Evolutionary conservation across 2,888 invertebrate species (phyloP).

Genomic region (Stenoptilia bipunctidactyla): DNA sequence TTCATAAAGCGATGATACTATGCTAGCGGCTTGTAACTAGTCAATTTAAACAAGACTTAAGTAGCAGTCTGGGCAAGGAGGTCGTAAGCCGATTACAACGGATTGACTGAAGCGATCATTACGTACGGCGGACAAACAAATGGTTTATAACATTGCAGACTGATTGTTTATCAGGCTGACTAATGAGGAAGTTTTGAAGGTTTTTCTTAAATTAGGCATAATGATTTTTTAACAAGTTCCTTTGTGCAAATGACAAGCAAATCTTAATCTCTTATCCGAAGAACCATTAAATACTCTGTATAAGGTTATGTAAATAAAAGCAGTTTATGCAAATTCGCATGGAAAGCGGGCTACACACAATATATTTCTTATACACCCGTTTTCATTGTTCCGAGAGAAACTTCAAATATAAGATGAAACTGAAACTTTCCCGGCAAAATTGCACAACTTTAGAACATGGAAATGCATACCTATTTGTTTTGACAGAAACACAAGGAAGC

Average conservation of each 20-base stretch:
- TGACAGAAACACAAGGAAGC: conserved; percentile 1
- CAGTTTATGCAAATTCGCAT: background rate
- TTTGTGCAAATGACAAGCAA: no score
- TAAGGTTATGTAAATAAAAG: no score
- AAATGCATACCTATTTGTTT: background rate
- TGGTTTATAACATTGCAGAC: no score
- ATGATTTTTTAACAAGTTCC: no score
- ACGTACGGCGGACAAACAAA: background rate
- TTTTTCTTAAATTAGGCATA: no score
- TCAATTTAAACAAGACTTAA: conserved; percentile 1
- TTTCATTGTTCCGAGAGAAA: background rate
- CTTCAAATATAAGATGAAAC: conserved; percentile 1
- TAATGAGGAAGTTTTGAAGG: no score
- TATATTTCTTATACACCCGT: background rate
- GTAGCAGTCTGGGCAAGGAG: background rate
- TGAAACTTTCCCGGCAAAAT: conserved; percentile 1
- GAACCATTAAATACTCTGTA: no score
- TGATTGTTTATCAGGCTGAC: no score
- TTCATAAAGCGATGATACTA: background rate
- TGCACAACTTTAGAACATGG: background rate
- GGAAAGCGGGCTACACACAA: background rate
- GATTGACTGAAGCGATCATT: background rate
- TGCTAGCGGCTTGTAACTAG: background rate
- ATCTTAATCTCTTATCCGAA: no score
- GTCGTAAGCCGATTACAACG: background rate